These are phyloP conservation scores for Gymnoscopelus microlampas DNA, from an alignment of 2,797 vertebrate species.

Conservation along the genomic window DNA sequence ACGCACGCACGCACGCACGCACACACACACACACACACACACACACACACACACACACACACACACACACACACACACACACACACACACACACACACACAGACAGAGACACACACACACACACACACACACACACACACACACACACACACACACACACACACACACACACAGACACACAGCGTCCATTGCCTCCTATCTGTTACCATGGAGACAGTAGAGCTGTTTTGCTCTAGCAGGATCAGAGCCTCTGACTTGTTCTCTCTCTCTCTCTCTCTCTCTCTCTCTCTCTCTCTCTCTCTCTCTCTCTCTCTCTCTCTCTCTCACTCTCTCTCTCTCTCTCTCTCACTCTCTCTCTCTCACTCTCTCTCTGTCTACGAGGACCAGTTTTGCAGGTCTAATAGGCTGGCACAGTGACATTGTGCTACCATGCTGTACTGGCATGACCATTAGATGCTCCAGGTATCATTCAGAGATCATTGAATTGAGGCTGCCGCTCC, in stretches of 20 bases:
- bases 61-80: conserved; percentile 14
- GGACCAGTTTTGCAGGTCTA: too few species aligned
- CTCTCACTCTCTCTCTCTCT: too few species aligned
- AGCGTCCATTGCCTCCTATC: conserved; percentile 47
- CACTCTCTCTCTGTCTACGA: too few species aligned
- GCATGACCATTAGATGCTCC: too few species aligned
- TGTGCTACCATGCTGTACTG: too few species aligned
- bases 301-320: conserved; percentile 19
- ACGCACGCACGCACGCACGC: conserved; percentile 9
- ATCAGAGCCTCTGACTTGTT: conserved; percentile 59
- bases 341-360: too few species aligned
- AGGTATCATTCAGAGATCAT: too few species aligned
- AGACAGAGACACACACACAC: conserved; percentile 12
- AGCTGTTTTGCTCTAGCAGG: conserved; percentile 55
- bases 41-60: conserved; percentile 18
- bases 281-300: too few species aligned
- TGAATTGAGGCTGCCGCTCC: too few species aligned
- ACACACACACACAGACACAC: conserved; percentile 20
- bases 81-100: conserved; percentile 17
- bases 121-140: conserved; percentile 10
- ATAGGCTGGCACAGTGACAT: too few species aligned
- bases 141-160: conserved; percentile 13
- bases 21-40: conserved; percentile 16
- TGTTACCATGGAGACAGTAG: conserved; percentile 73
- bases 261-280: conserved; percentile 11